These are phyloP conservation scores for honey bee (Apis mellifera) DNA, from an alignment of 1,140 invertebrate species.

Conservation along the genomic window DNA sequence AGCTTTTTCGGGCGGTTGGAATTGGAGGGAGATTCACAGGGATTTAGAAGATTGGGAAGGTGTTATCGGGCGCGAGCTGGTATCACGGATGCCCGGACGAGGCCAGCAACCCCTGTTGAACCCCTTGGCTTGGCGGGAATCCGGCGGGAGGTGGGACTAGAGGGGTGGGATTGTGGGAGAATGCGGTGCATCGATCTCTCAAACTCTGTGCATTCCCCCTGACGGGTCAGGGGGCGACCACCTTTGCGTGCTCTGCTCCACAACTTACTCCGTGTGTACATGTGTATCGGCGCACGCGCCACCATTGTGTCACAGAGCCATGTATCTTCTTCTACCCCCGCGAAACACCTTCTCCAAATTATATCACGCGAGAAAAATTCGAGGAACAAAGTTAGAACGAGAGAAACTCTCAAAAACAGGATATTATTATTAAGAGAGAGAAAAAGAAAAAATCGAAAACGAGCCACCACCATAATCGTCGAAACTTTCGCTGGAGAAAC, in stretches of 20 bases:
- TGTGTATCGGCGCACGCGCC: conserved; percentile 58
- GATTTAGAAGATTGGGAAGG: conserved; percentile 26
- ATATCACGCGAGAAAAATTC: too few relatives aligned
- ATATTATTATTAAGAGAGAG: too few relatives aligned
- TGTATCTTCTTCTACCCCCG: too few relatives aligned
- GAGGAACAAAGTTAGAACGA: too few relatives aligned
- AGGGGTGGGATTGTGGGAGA: conserved; percentile 53
- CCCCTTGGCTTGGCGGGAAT: conserved; percentile 66
- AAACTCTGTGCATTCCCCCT: conserved; percentile 73
- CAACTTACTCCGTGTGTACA: conserved; percentile 46
- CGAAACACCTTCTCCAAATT: too few relatives aligned
- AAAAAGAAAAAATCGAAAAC: neutral
- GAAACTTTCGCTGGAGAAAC: conserved; percentile 21
- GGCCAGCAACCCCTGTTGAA: conserved; percentile 80
- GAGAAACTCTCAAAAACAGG: too few relatives aligned
- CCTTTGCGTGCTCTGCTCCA: conserved; percentile 67
- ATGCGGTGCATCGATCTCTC: conserved; percentile 77
- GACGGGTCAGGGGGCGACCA: conserved; percentile 77
- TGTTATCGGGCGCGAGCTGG: conserved; percentile 53
- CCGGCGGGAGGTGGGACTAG: conserved; percentile 51
- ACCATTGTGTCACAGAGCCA: neutral
- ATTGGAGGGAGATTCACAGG: neutral
- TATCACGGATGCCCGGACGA: conserved; percentile 71
- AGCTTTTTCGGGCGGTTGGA: neutral
- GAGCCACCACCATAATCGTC: neutral